phyloP scores from a whole-genome alignment of 2,797 vertebrate genomes.

The Acomys russatus region DNA sequence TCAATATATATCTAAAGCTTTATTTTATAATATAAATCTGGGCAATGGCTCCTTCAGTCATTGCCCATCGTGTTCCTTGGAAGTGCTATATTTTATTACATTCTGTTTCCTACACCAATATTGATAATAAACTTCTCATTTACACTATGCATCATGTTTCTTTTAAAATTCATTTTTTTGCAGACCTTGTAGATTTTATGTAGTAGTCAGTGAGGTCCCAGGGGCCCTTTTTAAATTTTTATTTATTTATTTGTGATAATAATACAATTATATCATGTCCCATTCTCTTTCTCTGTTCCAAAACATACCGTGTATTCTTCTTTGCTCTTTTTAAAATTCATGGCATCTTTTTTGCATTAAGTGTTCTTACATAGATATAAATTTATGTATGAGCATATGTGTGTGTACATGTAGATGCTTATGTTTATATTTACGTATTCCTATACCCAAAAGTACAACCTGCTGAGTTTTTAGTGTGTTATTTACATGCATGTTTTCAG shows the following conservation, averaged over 20 bases:
- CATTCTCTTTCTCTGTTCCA: neutral
- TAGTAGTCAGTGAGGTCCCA: neutral
- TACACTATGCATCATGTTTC: neutral
- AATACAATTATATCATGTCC: too few species aligned
- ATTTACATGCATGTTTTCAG: too few species aligned
- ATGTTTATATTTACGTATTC: neutral
- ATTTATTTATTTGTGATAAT: neutral
- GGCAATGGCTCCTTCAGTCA: neutral
- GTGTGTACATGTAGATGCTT: neutral
- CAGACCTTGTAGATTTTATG: neutral
- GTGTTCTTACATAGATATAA: neutral
- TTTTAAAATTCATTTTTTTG: neutral
- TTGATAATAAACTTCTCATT: neutral
- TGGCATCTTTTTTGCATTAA: neutral
- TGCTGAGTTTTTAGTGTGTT: neutral
- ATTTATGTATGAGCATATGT: neutral
- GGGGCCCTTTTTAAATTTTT: neutral
- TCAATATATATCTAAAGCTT: neutral
- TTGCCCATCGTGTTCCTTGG: neutral
- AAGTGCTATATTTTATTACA: neutral
- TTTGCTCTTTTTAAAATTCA: neutral
- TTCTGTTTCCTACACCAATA: neutral
- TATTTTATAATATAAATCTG: neutral
- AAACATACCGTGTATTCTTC: neutral
- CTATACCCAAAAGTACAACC: neutral